Evolutionary conservation across 37 sponge, comb jelly and placozoan species (phyloP).

Genomic region (Chondrosia reniformis): DNA sequence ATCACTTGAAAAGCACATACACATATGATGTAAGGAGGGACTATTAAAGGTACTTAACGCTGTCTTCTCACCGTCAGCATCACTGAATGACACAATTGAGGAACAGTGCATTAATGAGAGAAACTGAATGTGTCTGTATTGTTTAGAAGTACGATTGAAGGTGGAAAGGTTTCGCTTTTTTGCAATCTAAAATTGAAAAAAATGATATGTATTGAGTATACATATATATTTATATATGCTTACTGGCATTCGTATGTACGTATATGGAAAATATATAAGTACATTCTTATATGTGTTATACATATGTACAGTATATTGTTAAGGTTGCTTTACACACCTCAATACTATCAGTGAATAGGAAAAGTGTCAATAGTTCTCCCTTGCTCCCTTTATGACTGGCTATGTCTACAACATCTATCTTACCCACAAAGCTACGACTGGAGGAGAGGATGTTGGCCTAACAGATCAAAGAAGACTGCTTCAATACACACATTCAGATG

Average conservation of each 20-base stretch:
- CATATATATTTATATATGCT: neutral
- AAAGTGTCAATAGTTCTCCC: conserved; percentile 44
- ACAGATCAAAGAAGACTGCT: neutral
- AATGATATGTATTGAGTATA: neutral
- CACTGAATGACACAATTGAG: conserved; percentile 52
- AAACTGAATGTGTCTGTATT: conserved; percentile 65
- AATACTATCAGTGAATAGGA: conserved; percentile 80
- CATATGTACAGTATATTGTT: neutral
- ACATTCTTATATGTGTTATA: neutral
- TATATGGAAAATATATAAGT: neutral
- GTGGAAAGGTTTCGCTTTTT: conserved; percentile 14
- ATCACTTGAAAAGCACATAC: no score
- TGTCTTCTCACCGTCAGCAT: conserved; percentile 39
- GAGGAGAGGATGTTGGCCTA: conserved; percentile 71
- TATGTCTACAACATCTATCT: conserved; percentile 66
- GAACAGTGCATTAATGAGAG: conserved; percentile 40
- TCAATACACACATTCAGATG: neutral
- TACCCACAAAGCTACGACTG: conserved; percentile 50
- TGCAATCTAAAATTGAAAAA: conserved; percentile 36
- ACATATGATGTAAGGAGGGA: no score
- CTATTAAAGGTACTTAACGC: no score
- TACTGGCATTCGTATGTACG: neutral
- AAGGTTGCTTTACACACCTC: conserved; percentile 50
- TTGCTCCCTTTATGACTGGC: conserved; percentile 23
- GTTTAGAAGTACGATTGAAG: conserved; percentile 26